Percentiles rank a stretch among this genome's conserved stretches.
Conservation (phyloP, 2,113 vertebrate species). For the human (Homo sapiens) region GRCh38 chr16:63678501-63679000, state of each 20-base stretch:
- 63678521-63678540: background rate
- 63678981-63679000: slow-evolving; percentile 28
- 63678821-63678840: background rate
- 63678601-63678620: background rate
- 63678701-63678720: background rate
- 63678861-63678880: slow-evolving; percentile 10
- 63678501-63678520: background rate
- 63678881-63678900: background rate
- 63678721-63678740: background rate
- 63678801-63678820: background rate
- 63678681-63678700: background rate
- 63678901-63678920: background rate
- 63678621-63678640: background rate
- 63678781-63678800: background rate
- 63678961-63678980: background rate
- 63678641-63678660: background rate
- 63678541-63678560: background rate
- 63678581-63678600: background rate
- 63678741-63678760: background rate
- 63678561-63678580: background rate
- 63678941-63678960: background rate
- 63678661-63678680: background rate
- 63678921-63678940: slow-evolving; percentile 25
- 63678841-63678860: background rate
- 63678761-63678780: background rate